Conservation (phyloP, 2,797 vertebrate genomes). For the Ammospiza maritima region DNA sequence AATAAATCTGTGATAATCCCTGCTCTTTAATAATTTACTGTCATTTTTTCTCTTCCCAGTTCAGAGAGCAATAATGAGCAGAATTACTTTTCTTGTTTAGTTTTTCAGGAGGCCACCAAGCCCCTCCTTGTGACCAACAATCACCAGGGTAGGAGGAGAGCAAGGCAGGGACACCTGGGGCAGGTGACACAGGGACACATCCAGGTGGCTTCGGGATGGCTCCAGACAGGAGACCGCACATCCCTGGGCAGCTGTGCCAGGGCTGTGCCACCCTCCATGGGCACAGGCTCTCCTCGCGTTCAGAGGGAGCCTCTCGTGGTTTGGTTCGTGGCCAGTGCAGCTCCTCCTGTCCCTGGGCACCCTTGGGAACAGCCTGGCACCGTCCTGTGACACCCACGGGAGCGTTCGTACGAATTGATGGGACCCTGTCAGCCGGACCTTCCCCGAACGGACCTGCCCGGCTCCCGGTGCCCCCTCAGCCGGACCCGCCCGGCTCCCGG, state of each 20-base stretch:
- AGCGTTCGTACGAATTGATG: no score
- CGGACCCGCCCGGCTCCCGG: neutral
- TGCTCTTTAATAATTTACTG: neutral
- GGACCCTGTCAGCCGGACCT: neutral
- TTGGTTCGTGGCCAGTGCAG: rapidly evolving
- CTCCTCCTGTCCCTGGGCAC: neutral
- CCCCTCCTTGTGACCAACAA: neutral
- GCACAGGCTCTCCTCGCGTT: neutral
- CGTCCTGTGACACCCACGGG: no score
- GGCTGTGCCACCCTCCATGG: neutral
- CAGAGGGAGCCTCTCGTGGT: rapidly evolving
- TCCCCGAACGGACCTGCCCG: no score
- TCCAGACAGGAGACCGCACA: no score
- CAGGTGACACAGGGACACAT: no score
- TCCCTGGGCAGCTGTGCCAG: neutral
- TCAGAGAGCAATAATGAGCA: neutral
- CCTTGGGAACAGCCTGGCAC: no score
- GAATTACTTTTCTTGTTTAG: neutral
- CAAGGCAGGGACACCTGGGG: neutral
- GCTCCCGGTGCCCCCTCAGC: no score
- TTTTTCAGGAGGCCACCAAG: neutral
- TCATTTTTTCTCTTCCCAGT: rapidly evolving
- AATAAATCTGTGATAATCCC: neutral
- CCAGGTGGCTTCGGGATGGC: no score
- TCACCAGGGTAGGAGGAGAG: rapidly evolving